A percentile compares a stretch with the other conserved stretches of the same genome.
Conservation (phyloP, 2,888 invertebrate species). For the Drosophila mayaguana region DNA sequence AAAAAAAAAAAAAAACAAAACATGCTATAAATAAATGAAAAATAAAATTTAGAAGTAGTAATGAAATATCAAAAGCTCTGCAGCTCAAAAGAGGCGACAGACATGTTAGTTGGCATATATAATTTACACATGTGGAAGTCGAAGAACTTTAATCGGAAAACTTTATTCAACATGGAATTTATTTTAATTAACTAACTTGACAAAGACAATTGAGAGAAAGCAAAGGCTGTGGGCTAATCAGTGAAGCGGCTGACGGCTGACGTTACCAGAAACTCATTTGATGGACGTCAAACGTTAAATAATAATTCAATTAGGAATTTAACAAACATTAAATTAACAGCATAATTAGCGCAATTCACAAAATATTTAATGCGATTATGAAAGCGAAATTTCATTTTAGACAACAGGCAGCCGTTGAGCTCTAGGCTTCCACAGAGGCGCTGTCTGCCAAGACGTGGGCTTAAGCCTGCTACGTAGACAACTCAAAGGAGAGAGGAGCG, state of each 20-base stretch:
- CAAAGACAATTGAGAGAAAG: slow-evolving; percentile 37
- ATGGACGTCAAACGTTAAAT: slow-evolving; percentile 41
- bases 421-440: slow-evolving; percentile 26
- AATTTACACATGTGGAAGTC: neutral
- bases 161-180: slow-evolving; percentile 54
- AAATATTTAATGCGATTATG: slow-evolving; percentile 68
- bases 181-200: slow-evolving; percentile 69
- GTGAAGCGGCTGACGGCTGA: slow-evolving; percentile 1
- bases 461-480: slow-evolving; percentile 14
- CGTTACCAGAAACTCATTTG: slow-evolving; percentile 42
- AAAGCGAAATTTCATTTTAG: slow-evolving; percentile 62
- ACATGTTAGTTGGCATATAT: slow-evolving; percentile 5
- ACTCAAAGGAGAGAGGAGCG: too few species aligned
- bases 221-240: slow-evolving; percentile 41
- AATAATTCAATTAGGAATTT: slow-evolving; percentile 69
- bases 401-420: slow-evolving; percentile 15
- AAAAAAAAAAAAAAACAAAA: neutral
- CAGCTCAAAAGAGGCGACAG: slow-evolving; percentile 6
- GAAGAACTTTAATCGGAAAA: slow-evolving; percentile 25
- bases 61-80: slow-evolving; percentile 15
- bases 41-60: slow-evolving; percentile 8
- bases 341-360: slow-evolving; percentile 70
- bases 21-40: slow-evolving; percentile 5
- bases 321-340: slow-evolving; percentile 71
- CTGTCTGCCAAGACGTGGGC: slow-evolving; percentile 14